Evolutionary conservation across 2,888 invertebrate species (phyloP), one percentile per base, ranked within the genome.

Genomic region (Aleiodes leptofemur): DNA sequence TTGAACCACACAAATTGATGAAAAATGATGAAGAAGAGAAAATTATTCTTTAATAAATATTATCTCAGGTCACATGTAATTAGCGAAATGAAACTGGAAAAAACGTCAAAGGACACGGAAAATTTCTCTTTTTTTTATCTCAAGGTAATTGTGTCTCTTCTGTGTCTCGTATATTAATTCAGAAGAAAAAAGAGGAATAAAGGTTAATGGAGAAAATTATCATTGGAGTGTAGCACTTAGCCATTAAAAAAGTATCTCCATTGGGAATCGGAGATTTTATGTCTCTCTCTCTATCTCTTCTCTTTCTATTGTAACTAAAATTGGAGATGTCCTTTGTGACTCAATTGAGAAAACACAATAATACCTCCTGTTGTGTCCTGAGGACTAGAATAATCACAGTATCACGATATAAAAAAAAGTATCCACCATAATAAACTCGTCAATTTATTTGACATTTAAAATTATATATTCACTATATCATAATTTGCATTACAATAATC

Each of bases 281-380:
- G 11, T 61, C 43, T 43, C 43, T 38, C 23, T 23, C 23, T 23
- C 23, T 23, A 1, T 23, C 23, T 23, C 23, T 23, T 23, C 23
- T 23, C 23, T 23, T 23, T 23, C 4, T 31, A 38, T 48, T 64
- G 64, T 64, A 64, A 23, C 8, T 14, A 43, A 34, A 43, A 48
- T 11, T 23, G 23, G 64, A 64, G 8, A 64, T 64, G 7, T 48
- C 14, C 55, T 16, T 43, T 64, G 64, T 64, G 16, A 64, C 64
- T 43, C 64, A 43, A 64, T 64, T 64, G 64, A 43, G 34, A 9
- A 9, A 11, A 43, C 48, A 64, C 16, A 48, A 23, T 23, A 64
- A 64, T 64, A 48, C 23, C 64, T 16, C 23, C 64, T 16, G 16
- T 16, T 14, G 48, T 64, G 14, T 43, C 43, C 61, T 48, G 1